Base-by-base conservation (phyloP, 2,888 invertebrate genomes). In the Scaptomyza tumidula region DNA sequence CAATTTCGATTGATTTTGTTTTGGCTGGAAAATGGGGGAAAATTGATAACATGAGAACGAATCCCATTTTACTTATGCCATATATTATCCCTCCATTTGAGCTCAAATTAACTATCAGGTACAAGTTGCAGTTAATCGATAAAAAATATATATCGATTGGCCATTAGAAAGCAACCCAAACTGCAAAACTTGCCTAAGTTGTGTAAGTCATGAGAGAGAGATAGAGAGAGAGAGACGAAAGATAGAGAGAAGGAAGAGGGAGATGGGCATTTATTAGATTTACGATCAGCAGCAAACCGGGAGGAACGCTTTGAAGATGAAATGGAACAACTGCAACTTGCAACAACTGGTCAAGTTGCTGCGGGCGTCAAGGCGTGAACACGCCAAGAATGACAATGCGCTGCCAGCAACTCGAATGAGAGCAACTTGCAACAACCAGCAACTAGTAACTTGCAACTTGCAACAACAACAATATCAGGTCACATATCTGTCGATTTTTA, bases 401-500 rank as follows among this genome's bases (percentile, higher is more conserved):
- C 76, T 78, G 78, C 68, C 66, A 71, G 69, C 39, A 39, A 49
- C 60, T 52, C 62, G 62, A 63, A 61, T 52, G 50, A 31, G 61
- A 62, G 55, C 65, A 71, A 37, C 63, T 27, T 19, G 41, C 63
- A 44, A 43, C 66, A 76, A 49, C 33, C 7, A 11, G 33, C 33
- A 33, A 50, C 9, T 65, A 48, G 48, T 56, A 6, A 46, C 33
- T 57, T 24, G 43, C 77, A 54, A 10, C 68, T 37, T 37, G 31
- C 64, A 39, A 7, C 72, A 56, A 43, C 62, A 49, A 16, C 53
- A 29, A 71, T 65, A 70, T 65, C 76, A 76, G 69, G 71, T 57
- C 58, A 74, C 80, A 80, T 84, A 75, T 80, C 84, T 89, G 90
- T 89, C 87, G 89, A 89, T 87, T 90, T 90, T 90, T 89, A 90